phyloP scores from a whole-genome alignment of 2,888 invertebrate species.

The Andrena chrysosceles region DNA sequence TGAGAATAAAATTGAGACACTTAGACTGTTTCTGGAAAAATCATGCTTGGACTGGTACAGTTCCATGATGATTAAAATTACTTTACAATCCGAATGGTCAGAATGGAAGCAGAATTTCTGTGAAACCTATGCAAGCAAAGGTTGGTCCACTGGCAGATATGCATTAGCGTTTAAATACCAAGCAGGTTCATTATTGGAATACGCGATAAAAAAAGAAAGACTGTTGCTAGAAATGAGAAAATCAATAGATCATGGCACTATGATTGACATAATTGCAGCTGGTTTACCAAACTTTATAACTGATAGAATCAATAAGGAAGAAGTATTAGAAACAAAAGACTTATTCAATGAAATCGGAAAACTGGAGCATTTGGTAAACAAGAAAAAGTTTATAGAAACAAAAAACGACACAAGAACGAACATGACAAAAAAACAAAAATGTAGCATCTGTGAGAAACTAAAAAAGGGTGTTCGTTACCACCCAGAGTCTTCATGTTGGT shows the following conservation, averaged over 20 bases:
- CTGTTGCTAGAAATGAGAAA: background rate
- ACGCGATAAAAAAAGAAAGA: background rate
- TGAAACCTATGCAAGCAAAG: constrained; percentile 20
- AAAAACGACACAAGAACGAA: constrained; percentile 51
- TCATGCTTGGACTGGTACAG: constrained; percentile 22
- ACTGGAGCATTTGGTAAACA: constrained; percentile 71
- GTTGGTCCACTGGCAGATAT: constrained; percentile 12
- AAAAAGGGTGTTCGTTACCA: constrained; percentile 54
- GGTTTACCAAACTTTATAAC: constrained; percentile 74
- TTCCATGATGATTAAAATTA: constrained; percentile 16
- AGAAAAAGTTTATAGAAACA: constrained; percentile 50
- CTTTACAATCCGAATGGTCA: constrained; percentile 11
- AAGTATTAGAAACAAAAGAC: constrained; percentile 70
- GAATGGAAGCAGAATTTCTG: constrained; percentile 23
- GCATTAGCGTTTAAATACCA: constrained; percentile 12
- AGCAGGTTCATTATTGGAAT: constrained; percentile 1
- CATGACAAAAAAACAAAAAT: constrained; percentile 26
- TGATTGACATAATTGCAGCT: constrained; percentile 69
- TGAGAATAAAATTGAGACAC: constrained; percentile 1
- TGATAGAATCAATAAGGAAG: constrained; percentile 75
- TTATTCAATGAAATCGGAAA: constrained; percentile 75
- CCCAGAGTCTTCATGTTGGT: constrained; percentile 63
- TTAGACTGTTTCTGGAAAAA: background rate
- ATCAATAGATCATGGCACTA: background rate
- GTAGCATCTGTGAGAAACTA: constrained; percentile 48